Percentiles rank a stretch among this genome's conserved stretches.
phyloP scores from a whole-genome alignment of 2,797 vertebrate genomes.

The Enteromius thamalakanensis region DNA sequence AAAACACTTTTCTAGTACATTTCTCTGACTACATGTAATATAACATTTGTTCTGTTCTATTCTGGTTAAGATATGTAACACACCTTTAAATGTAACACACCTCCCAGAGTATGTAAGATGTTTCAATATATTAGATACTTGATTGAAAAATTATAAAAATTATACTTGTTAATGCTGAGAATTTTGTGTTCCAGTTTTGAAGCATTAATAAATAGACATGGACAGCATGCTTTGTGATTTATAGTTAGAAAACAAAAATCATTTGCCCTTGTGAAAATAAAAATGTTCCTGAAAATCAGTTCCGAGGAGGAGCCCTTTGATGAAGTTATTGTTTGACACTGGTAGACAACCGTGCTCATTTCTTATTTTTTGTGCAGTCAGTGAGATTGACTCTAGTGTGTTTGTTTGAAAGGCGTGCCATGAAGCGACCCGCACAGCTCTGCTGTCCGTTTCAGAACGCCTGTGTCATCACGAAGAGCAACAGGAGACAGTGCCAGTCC shows the following conservation, averaged over 20 bases:
- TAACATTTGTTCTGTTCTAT: background rate
- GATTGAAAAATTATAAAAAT: too few species aligned
- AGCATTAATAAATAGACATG: too few species aligned
- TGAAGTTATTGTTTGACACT: too few species aligned
- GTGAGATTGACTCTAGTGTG: background rate
- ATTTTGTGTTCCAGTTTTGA: too few species aligned
- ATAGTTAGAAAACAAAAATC: background rate
- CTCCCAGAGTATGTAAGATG: too few species aligned
- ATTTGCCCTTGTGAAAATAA: background rate
- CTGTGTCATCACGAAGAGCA: conserved; percentile 80
- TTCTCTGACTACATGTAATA: background rate
- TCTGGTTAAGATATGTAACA: background rate
- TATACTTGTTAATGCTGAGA: too few species aligned
- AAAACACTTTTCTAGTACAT: background rate
- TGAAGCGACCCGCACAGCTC: conserved; percentile 74
- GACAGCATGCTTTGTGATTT: too few species aligned
- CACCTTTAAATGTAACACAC: too few species aligned
- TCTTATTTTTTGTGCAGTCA: background rate
- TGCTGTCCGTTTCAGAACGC: conserved; percentile 75
- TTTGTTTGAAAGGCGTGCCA: conserved; percentile 71
- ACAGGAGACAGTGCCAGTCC: conserved; percentile 80
- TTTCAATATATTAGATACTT: too few species aligned
- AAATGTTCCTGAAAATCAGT: background rate
- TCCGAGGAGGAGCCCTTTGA: background rate
- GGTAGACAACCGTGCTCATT: background rate